These are phyloP conservation scores for Tupaia chinensis DNA, from an alignment of 2,113 vertebrate species.

Conservation along the genomic window DNA sequence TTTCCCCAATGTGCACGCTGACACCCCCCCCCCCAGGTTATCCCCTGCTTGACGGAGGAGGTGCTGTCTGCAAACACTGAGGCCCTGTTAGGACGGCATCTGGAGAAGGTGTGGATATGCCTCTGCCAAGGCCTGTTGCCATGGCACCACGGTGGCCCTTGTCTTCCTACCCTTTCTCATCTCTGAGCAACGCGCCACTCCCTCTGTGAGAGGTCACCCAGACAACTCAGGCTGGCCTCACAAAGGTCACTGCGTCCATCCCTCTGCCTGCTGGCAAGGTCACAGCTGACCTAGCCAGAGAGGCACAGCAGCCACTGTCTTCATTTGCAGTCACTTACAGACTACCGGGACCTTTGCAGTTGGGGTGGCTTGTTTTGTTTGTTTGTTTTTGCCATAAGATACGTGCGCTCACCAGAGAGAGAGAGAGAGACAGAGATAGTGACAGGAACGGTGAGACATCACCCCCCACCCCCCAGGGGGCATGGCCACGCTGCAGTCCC, in stretches of 20 bases:
- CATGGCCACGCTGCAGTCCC: too few relatives aligned
- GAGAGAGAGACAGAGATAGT: too few relatives aligned
- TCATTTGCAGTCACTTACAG: background rate
- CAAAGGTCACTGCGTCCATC: background rate
- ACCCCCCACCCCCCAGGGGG: too few relatives aligned
- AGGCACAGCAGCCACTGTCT: background rate
- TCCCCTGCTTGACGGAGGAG: background rate
- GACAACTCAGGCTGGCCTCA: background rate
- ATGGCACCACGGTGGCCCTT: constrained; percentile 55
- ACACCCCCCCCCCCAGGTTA: background rate
- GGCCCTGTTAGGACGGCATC: background rate
- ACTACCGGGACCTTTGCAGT: background rate
- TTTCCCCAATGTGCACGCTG: too few relatives aligned
- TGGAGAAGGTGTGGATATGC: constrained; percentile 11
- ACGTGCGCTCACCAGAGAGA: too few relatives aligned
- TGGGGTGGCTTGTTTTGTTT: background rate
- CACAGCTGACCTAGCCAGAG: background rate
- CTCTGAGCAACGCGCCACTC: constrained; percentile 31
- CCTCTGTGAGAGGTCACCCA: background rate
- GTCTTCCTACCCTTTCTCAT: background rate
- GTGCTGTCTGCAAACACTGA: background rate
- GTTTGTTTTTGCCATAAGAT: too few relatives aligned
- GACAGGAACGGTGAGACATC: too few relatives aligned
- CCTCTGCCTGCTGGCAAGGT: constrained; percentile 14
- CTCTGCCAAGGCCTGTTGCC: constrained; percentile 63